Evolutionary conservation across 1,140 invertebrate genomes (phyloP), one percentile per base, ranked within the genome.

Genomic region (Nomia melanderi): DNA sequence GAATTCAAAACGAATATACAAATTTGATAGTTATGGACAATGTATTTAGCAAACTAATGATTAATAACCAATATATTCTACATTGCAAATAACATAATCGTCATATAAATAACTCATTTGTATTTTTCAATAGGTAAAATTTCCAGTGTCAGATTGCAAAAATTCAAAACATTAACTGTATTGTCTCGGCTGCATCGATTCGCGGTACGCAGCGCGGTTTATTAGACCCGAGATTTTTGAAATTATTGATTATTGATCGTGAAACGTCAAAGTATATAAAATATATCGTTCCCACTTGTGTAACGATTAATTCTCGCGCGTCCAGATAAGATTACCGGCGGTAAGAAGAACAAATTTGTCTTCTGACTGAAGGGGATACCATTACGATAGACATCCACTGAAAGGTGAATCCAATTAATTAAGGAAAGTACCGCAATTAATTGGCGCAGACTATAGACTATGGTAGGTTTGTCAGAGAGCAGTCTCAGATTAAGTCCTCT

Each of bases 351-450:
- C 65, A 83, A 78, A 83, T 83, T 36, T 75, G 6, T 8, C 6
- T 5, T 54, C 31, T 20, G 74, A 54, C 54, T 17, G 44, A 54
- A 39, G 56, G 79, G 25, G 62, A 76, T 56, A 53, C 27, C 54
- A 44, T 63, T 53, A 59, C 75, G 83, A 84, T 81, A 70, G 78
- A 70, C 65, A 59, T 79, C 67, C 62, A 71, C 66, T 63, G 76
- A 72, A 44, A 79, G 74, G 84, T 84, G 84, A 78, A 88, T 85
- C 79, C 85, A 88, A 89, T 89, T 89, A 89, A 88, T 89, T 88
- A 89, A 86, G 63, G 64, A 74, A 87, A 86, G 77, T 77, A 82
- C 44, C 47, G 75, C 77, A 79, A 88, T 88, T 88, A 88, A 88
- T 88, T 87, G 84, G 74, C 70, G 74, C 56, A 50, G 47, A 63